phyloP scores from a whole-genome alignment of 2,113 vertebrate genomes.

The Oryzias curvinotus region DNA sequence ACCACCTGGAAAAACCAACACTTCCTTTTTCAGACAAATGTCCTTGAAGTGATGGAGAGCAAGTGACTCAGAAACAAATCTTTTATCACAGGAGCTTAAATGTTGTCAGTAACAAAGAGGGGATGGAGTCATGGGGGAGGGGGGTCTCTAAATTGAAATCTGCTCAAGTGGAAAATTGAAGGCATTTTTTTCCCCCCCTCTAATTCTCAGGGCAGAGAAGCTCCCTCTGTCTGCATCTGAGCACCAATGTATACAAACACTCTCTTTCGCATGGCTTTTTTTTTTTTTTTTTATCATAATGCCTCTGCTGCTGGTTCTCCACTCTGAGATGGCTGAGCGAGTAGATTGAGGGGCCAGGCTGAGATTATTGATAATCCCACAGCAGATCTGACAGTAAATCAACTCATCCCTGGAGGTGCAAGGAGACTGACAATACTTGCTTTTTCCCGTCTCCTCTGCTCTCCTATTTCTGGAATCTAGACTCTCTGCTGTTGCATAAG shows the following conservation, averaged over 20 bases:
- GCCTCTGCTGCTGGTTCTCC: constrained; percentile 2
- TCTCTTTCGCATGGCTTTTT: constrained; percentile 15
- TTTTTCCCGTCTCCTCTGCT: constrained; percentile 14
- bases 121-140: constrained; percentile 40
- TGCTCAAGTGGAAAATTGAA: constrained; percentile 74
- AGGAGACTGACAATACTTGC: constrained; percentile 44
- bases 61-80: constrained; percentile 38
- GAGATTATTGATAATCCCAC: constrained; percentile 73
- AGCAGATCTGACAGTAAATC: constrained; percentile 68
- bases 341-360: constrained; percentile 47
- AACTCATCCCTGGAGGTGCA: constrained; percentile 60
- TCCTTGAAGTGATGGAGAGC: constrained; percentile 21
- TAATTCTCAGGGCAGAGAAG: constrained; percentile 48
- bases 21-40: not conserved
- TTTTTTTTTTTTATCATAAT: constrained; percentile 28
- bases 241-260: constrained; percentile 39
- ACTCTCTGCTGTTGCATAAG: no score
- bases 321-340: constrained; percentile 4
- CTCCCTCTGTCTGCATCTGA: constrained; percentile 30
- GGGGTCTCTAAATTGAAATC: constrained; percentile 69
- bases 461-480: not conserved
- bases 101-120: constrained; percentile 55
- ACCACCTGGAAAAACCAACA: not conserved
- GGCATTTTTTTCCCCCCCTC: constrained; percentile 39
- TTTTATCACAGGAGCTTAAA: constrained; percentile 62